Evolutionary conservation across 2,797 vertebrate genomes (phyloP), one percentile per base, ranked within the genome.

Genomic region (Myotis daubentonii): DNA sequence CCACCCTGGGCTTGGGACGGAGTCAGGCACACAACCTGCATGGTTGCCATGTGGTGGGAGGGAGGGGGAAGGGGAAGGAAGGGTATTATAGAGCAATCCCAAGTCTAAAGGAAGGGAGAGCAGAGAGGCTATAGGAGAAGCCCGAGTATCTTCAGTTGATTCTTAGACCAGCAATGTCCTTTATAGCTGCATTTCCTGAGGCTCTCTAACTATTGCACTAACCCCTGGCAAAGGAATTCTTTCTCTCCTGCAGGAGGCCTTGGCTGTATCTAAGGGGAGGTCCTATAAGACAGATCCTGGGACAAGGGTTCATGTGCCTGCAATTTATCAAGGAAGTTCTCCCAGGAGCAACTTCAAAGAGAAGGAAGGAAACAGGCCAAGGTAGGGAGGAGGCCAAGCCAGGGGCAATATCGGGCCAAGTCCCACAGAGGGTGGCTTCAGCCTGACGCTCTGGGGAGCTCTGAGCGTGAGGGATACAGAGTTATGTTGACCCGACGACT

Each of bases 271-370:
- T 78, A 22, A 7, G 2, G 30, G 13, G 19, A 15, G 16, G 22
- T 44, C n/a, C 7, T 94, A 28, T 36, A 44, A 36, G 92, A 84
- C 10, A 93, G 84, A 36, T 75, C 38, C 28, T 41, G 81, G 83
- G 89, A 76, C n/a, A 30, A 87, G 78, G 19, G 57, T 23, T 84
- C 16, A 0, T n/a, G 44, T 36, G 53, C 53, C n/a, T 78, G 68
- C 79, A 76, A 76, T 83, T 97, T 81, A 87, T 81, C 75, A 91
- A n/a, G 65, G 83, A 84, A 38, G 41, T 55, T 47, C 44, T 93
- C 22, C 57, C 4, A 44, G 76, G 33, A 82, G 23, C 51, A 62
- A 55, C 78, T 81, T 36, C 8, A 5, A 76, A 74, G 25, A n/a
- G 76, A 38, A 6, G n/a, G 28, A 78, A 87, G 38, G 44, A 87